Conservation (phyloP, 2,113 vertebrate species). For the Pionites leucogaster region DNA sequence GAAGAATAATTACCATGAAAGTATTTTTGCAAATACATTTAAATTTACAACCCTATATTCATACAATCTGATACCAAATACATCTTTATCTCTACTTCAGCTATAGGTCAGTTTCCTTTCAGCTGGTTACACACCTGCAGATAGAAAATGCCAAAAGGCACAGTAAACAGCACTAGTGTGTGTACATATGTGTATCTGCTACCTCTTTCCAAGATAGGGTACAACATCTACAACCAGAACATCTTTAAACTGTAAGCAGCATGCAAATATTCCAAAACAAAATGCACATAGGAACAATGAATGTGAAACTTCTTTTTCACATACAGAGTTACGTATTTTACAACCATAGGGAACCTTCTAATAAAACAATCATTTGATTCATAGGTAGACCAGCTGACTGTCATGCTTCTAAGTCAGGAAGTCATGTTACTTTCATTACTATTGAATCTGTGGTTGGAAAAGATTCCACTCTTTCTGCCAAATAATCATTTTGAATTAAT, state of each 20-base stretch:
- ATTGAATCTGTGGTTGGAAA: background rate
- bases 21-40: background rate
- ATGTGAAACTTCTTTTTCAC: background rate
- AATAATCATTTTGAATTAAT: background rate
- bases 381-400: background rate
- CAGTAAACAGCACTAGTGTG: rapidly evolving
- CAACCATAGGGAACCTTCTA: background rate
- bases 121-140: background rate
- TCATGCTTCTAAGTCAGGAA: background rate
- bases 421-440: background rate
- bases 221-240: background rate
- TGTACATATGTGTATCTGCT: rapidly evolving
- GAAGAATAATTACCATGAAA: background rate
- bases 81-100: background rate
- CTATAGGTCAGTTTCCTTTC: background rate
- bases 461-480: background rate
- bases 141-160: background rate
- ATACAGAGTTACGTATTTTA: background rate
- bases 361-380: background rate
- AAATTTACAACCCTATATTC: background rate
- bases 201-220: background rate
- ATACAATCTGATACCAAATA: background rate
- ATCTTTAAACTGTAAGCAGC: background rate
- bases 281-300: background rate
- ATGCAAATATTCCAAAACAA: background rate